Base-by-base conservation (phyloP, 2,888 invertebrate species). In the Amphipoea oculea region DNA sequence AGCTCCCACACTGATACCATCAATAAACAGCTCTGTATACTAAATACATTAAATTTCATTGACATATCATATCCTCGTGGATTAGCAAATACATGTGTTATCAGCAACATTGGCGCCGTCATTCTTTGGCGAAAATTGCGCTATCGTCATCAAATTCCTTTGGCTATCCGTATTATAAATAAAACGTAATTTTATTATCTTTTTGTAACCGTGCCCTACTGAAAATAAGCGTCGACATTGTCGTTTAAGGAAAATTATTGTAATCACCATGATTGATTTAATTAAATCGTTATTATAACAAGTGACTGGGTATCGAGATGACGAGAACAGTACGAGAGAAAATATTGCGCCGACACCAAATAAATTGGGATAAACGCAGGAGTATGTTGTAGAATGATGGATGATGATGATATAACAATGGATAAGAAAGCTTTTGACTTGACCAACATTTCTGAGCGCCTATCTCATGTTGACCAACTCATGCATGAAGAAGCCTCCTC, bases 81-180 rank as follows among this genome's bases (percentile, higher is more conserved):
- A 87, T 86, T 87, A 87, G 57, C 63, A 67, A 87, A 85, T 85
- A 76, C 36, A 66, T 74, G 12, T 63, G 45, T 60, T 87, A 86
- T 86, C 88, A 68, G 48, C 12, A 60, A 51, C n/a, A 29, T 51
- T 67, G 88, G 88, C 85, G 85, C 85, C 88, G 73, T 67, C 23
- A 57, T 66, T 84, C 76, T 87, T 73, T 80, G 65, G 68, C 51
- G 63, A 66, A 78, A 81, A 77, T 75, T 20, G 72, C 71, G 62
- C 71, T 20, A 51, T 67, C 51, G 60, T 82, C 62, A 74, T 66
- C 57, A 76, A 66, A 78, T 78, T 73, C 62, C 23, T 57, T 63
- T 69, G 51, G 12, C 1, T 70, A 51, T 76, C 29, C 68, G 54
- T 40, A 40, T 36, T 36, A 36, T 36, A 36, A 60, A 66, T 77